These are phyloP conservation scores for Chitala chitala DNA, from an alignment of 2,113 vertebrate species.

Conservation along the genomic window DNA sequence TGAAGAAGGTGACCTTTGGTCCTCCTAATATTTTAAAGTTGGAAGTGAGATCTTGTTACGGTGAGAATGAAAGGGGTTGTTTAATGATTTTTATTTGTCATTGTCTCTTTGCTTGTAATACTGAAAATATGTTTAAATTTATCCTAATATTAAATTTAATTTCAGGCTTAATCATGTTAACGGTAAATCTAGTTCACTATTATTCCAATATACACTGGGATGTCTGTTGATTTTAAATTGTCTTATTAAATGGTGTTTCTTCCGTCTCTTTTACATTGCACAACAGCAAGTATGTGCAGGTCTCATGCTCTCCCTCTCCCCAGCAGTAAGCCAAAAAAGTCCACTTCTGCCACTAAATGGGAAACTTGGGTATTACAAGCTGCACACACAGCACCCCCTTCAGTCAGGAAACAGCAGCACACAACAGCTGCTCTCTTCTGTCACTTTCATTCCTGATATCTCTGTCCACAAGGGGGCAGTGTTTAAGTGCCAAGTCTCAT, in stretches of 20 bases:
- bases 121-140: no score
- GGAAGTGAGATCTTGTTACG: no score
- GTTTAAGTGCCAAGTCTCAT: conserved; percentile 67
- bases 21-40: no score
- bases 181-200: no score
- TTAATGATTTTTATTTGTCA: no score
- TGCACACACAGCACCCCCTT: conserved; percentile 53
- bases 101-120: no score
- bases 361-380: conserved; percentile 58
- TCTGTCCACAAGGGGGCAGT: conserved; percentile 59
- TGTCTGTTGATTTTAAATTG: background rate
- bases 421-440: conserved; percentile 58
- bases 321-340: conserved; percentile 51
- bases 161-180: no score
- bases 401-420: conserved; percentile 32
- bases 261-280: background rate
- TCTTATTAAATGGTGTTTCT: background rate
- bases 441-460: conserved; percentile 65
- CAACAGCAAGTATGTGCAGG: conserved; percentile 6
- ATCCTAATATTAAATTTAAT: no score
- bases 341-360: conserved; percentile 51
- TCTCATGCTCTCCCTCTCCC: conserved; percentile 38
- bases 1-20: no score
- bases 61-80: no score
- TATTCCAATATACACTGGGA: no score